Evolutionary conservation across 2,797 vertebrate genomes (phyloP).

Genomic region (Loriculus beryllinus): DNA sequence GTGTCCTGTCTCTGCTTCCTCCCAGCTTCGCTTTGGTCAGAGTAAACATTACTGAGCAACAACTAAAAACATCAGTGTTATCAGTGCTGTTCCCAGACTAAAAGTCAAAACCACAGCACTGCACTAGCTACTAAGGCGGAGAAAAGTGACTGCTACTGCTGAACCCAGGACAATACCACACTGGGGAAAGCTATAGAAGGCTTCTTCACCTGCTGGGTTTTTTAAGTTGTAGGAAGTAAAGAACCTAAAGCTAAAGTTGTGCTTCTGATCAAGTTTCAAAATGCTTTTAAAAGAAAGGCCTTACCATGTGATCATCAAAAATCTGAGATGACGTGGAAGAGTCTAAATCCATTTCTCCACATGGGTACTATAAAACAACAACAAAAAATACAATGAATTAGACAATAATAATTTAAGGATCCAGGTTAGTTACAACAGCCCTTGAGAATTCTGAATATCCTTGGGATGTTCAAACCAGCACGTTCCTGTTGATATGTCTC

Average conservation of each 20-base stretch:
- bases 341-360: slow-evolving; percentile 55
- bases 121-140: background rate
- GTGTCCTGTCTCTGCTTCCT: too few species aligned
- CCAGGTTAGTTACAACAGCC: background rate
- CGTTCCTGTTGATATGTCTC: background rate
- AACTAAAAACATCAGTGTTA: too few species aligned
- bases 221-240: background rate
- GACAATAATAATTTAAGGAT: background rate
- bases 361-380: slow-evolving; percentile 48
- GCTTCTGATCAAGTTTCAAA: background rate
- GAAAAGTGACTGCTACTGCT: background rate
- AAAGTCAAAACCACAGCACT: background rate
- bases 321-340: slow-evolving; percentile 67
- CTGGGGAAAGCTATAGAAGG: background rate
- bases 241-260: background rate
- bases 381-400: background rate
- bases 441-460: background rate
- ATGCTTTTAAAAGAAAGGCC: background rate
- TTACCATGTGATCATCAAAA: slow-evolving; percentile 73
- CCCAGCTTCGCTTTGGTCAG: too few species aligned
- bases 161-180: background rate
- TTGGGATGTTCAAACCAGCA: background rate
- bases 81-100: background rate
- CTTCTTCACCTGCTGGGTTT: background rate
- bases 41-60: too few species aligned